Evolutionary conservation across 2,888 invertebrate genomes (phyloP), one percentile per base, ranked within the genome.

Genomic region (Aleiodes testaceus): DNA sequence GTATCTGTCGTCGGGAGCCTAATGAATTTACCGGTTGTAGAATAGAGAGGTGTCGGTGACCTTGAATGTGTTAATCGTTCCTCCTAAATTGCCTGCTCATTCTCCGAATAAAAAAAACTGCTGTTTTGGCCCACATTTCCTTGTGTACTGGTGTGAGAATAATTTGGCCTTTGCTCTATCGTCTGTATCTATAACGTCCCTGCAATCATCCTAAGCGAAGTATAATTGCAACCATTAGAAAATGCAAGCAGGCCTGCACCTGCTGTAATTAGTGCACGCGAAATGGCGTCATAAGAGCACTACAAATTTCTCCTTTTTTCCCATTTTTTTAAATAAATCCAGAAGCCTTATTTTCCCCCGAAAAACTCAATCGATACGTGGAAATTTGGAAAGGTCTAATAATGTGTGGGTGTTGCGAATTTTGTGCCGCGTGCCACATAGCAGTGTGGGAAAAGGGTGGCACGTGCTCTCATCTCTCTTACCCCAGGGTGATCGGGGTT

Each of bases 141-240:
- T 26, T 26, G 9, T 63, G 45, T 63, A 9, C 22, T 22, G 22
- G 63, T 63, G 59, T 20, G 4, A 36, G 42, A 59, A 59, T 59
- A 11, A 59, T 59, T 59, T 42, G 14, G 50, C 65, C 42, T 69
- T 42, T 36, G 22, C 47, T 66, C 59, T 20, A 20, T 20, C 44
- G 12, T 42, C 59, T 59, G 42, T 36, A 59, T 59, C 59, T 36
- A n/a, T 30, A 59, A n/a, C 50, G 36, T 49, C 50, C 47, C 52
- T 49, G 59, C 69, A 74, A 79, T 80, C 78, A 78, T 74, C 77
- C 80, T 80, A 79, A 82, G 78, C 79, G 78, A 76, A 79, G 66
- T 81, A 80, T 81, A 82, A 82, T 82, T 79, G 80, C 73, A 72
- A 69, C 77, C 77, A 79, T 80, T 79, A 79, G 73, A 76, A 74